A percentile compares a stretch with the other conserved stretches of the same genome.
These are phyloP conservation scores for Chlamydotis undulata DNA, from an alignment of 2,113 vertebrate species.

Conservation along the genomic window DNA sequence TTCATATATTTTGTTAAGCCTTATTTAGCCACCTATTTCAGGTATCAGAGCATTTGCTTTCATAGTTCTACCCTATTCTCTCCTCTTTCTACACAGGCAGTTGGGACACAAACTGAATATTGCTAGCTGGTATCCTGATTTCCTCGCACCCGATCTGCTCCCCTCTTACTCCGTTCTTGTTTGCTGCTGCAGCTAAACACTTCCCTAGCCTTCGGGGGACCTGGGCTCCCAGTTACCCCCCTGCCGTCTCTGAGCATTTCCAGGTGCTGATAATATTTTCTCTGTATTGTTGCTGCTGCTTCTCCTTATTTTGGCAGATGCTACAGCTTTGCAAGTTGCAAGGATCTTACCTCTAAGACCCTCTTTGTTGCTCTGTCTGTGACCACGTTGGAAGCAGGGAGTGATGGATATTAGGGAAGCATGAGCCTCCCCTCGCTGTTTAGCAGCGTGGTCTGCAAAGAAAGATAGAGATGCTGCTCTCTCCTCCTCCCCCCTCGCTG, in stretches of 20 bases:
- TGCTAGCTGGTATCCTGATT: background rate
- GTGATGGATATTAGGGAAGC: conserved; percentile 62
- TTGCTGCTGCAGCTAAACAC: background rate
- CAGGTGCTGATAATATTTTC: conserved; percentile 26
- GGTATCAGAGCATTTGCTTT: background rate
- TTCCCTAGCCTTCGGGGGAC: background rate
- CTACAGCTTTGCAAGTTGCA: conserved; percentile 9
- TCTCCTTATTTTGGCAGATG: background rate
- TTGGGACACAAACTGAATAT: background rate
- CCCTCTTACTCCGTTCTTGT: background rate
- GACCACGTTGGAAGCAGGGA: conserved; percentile 57
- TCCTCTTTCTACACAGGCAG: background rate
- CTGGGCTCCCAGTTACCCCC: background rate
- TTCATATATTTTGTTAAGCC: background rate
- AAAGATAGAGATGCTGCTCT: conserved; percentile 68
- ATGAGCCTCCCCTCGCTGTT: conserved; percentile 39
- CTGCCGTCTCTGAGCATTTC: background rate
- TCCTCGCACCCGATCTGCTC: background rate
- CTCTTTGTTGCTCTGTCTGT: conserved; percentile 68
- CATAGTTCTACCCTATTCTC: background rate
- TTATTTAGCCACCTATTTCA: background rate
- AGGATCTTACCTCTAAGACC: conserved; percentile 63
- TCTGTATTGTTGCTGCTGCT: background rate
- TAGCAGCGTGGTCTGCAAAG: conserved; percentile 65
- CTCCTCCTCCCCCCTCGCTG: conserved; percentile 45